Conservation (phyloP, 2,113 vertebrate genomes). For the Pedetes capensis region DNA sequence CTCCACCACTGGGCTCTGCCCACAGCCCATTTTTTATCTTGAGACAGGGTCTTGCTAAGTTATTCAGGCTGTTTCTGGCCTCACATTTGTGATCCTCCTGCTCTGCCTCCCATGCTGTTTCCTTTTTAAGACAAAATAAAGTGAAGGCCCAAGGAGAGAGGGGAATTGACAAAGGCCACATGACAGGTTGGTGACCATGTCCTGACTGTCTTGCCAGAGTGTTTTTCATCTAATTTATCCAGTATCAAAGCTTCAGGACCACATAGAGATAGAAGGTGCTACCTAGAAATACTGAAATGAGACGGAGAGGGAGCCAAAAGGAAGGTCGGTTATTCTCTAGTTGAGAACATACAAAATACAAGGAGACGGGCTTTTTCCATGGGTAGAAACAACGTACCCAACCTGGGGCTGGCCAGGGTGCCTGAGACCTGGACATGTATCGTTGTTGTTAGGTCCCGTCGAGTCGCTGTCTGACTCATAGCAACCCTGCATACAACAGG, state of each 20-base stretch:
- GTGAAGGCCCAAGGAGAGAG: not conserved
- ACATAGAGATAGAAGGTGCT: not conserved
- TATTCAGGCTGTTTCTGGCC: no score
- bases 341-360: not conserved
- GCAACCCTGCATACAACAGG: no score
- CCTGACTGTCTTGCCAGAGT: not conserved
- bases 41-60: no score
- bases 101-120: no score
- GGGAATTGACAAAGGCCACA: not conserved
- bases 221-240: not conserved
- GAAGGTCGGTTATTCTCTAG: not conserved
- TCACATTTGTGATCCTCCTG: no score
- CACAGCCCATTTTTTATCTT: no score
- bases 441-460: no score
- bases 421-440: not conserved
- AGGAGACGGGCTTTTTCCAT: not conserved
- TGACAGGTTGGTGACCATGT: not conserved
- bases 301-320: fast-evolving
- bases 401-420: no score
- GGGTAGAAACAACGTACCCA: not conserved
- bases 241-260: not conserved
- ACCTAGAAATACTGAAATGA: not conserved
- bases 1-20: no score
- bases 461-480: no score
- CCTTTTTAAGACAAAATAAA: constrained; percentile 46